Evolutionary conservation across 2,113 vertebrate species (phyloP).

Genomic region (Chelonoidis abingdonii): DNA sequence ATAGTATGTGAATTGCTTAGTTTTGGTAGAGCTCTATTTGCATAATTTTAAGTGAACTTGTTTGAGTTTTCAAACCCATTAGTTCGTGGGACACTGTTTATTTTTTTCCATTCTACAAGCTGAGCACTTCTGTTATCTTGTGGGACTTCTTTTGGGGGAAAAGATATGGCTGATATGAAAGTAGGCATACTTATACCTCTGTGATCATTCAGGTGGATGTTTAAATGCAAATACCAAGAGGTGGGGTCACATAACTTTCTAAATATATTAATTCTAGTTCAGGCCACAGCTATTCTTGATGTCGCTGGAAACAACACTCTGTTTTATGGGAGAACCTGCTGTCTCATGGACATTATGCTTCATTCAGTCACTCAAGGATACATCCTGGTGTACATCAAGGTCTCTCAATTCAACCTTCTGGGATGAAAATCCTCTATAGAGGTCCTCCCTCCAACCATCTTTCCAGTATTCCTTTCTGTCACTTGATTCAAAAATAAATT

Average conservation of each 20-base stretch:
- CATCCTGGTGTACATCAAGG: not conserved
- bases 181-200: not conserved
- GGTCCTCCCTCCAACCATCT: not conserved
- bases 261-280: not conserved
- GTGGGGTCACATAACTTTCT: not conserved
- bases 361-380: not conserved
- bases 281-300: not conserved
- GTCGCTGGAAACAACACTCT: not conserved
- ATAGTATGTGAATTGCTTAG: not conserved
- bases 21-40: not conserved
- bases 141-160: not conserved
- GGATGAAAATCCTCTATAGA: not conserved
- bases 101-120: not conserved
- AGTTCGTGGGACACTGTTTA: not conserved
- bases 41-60: not conserved
- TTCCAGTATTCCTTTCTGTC: not conserved
- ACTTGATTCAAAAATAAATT: not conserved
- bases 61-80: not conserved
- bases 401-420: not conserved
- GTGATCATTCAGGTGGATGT: not conserved
- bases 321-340: not conserved
- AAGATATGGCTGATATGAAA: not conserved
- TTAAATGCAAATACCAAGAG: not conserved
- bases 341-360: not conserved
- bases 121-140: not conserved